Evolutionary conservation across 2,797 vertebrate genomes (phyloP).

Genomic region (Linurgus olivaceus): DNA sequence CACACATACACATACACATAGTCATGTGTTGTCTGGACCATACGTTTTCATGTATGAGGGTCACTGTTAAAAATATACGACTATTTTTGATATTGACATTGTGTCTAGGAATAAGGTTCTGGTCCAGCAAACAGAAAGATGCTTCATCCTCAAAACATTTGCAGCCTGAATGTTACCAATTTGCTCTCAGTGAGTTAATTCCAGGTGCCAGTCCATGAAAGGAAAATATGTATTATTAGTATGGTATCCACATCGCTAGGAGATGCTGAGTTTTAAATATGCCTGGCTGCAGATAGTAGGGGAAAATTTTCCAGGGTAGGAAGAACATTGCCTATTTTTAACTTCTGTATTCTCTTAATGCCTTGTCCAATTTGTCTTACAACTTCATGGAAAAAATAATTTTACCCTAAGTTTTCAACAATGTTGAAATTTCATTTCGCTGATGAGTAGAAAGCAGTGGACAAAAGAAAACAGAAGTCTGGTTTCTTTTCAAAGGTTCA

Average conservation of each 20-base stretch:
- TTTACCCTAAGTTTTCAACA: not conserved
- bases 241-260: not conserved
- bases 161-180: not conserved
- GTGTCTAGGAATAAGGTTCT: not conserved
- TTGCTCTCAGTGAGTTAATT: not conserved
- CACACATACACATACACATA: not conserved
- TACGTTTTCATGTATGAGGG: not conserved
- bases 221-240: not conserved
- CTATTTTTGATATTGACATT: not conserved
- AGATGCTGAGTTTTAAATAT: not conserved
- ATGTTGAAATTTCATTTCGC: not conserved
- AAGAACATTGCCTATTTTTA: not conserved
- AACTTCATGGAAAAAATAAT: not conserved
- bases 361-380: not conserved
- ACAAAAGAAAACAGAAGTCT: not conserved
- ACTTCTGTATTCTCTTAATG: not conserved
- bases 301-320: not conserved
- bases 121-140: not conserved
- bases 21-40: not conserved
- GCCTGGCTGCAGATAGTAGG: not conserved
- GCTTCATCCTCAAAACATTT: not conserved
- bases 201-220: not conserved
- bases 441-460: not conserved
- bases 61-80: not conserved
- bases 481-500: not conserved